A percentile compares a stretch with the other conserved stretches of the same genome.
phyloP scores from a whole-genome alignment of 2,888 invertebrate species.

The Hybos culiciformis region DNA sequence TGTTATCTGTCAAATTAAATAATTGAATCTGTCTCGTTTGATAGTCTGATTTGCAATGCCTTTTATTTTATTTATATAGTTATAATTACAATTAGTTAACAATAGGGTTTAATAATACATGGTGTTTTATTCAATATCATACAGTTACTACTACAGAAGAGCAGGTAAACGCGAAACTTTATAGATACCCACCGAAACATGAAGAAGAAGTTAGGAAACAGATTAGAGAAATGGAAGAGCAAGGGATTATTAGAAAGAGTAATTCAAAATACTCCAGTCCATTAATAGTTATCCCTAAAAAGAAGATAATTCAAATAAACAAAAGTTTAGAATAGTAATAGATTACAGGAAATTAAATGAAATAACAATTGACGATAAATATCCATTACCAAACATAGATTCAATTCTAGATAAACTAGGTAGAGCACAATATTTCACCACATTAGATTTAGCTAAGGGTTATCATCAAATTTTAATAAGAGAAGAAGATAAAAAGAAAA shows the following conservation, averaged over 20 bases:
- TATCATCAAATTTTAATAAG: constrained; percentile 6
- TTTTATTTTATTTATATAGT: too few species aligned
- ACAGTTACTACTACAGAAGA: constrained; percentile 9
- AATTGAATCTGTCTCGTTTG: too few species aligned
- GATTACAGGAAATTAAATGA: constrained; percentile 9
- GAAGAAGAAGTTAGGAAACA: constrained; percentile 7
- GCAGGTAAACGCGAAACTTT: constrained; percentile 9
- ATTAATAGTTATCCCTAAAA: constrained; percentile 8
- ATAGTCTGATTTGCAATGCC: too few species aligned
- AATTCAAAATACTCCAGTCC: constrained; percentile 9
- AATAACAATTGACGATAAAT: constrained; percentile 10
- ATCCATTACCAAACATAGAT: constrained; percentile 9
- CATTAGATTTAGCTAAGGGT: constrained; percentile 8
- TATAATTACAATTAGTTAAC: too few species aligned
- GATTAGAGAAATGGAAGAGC: constrained; percentile 8
- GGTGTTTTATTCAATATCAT: constrained; percentile 7
- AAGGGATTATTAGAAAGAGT: constrained; percentile 10
- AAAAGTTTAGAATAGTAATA: constrained; percentile 10
- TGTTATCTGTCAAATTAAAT: too few species aligned
- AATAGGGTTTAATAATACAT: too few species aligned
- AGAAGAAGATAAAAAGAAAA: constrained; percentile 11
- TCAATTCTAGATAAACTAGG: constrained; percentile 9
- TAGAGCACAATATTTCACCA: too few species aligned
- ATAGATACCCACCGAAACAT: constrained; percentile 8
- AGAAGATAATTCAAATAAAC: constrained; percentile 9